Evolutionary conservation across 2,888 invertebrate species (phyloP).

Genomic region (Harmothoe impar): DNA sequence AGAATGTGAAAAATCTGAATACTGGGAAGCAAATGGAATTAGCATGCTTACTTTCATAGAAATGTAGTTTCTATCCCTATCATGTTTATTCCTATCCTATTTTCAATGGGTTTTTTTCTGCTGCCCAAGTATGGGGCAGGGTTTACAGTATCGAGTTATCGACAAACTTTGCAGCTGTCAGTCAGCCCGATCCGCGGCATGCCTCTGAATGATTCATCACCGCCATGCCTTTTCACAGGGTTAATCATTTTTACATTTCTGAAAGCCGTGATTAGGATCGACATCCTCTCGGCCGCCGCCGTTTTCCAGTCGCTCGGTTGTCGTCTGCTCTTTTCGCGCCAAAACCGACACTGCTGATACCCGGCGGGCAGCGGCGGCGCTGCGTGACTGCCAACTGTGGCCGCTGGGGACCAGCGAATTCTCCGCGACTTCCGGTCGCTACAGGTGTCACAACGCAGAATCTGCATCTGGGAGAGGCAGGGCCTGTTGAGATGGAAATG

Average conservation of each 20-base stretch:
- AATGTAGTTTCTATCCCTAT: background rate
- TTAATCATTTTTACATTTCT: slow-evolving; percentile 52
- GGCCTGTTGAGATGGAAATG: slow-evolving; percentile 45
- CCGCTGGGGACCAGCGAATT: slow-evolving; percentile 25
- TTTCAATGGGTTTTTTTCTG: background rate
- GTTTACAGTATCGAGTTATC: slow-evolving; percentile 34
- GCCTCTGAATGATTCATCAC: slow-evolving; percentile 53
- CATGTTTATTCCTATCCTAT: background rate
- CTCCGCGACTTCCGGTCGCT: slow-evolving; percentile 24
- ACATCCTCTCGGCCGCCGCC: background rate
- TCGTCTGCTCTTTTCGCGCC: slow-evolving; percentile 29
- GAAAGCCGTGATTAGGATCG: slow-evolving; percentile 34
- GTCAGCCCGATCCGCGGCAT: background rate
- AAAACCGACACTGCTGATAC: background rate
- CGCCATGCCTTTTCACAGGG: background rate
- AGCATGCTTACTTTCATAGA: no score
- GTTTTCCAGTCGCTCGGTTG: background rate
- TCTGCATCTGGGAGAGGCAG: background rate
- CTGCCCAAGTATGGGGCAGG: no score
- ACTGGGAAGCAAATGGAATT: no score
- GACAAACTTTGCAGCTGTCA: slow-evolving; percentile 52
- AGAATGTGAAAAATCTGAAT: background rate
- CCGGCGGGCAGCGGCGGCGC: background rate
- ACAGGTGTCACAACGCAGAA: slow-evolving; percentile 40
- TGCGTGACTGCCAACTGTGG: no score